Conservation (phyloP, 2,113 vertebrate genomes). For the Pangasianodon gigas region DNA sequence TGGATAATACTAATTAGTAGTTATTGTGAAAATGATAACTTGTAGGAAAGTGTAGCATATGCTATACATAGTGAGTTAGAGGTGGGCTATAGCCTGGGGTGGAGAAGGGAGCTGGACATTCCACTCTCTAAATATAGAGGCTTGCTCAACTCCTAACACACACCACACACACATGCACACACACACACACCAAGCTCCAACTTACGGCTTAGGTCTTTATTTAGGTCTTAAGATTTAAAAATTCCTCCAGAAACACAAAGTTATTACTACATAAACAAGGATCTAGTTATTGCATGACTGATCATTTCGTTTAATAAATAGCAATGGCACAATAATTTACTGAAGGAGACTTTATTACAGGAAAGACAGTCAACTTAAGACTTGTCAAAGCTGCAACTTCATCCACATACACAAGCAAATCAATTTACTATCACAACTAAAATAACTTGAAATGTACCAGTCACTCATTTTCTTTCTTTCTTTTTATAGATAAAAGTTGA, state of each 20-base stretch:
- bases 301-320: not conserved
- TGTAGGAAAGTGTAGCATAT: not conserved
- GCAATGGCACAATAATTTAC: not conserved
- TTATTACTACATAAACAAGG: not conserved
- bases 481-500: not conserved
- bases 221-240: not conserved
- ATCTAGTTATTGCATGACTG: not conserved
- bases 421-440: not conserved
- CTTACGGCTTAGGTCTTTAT: not conserved
- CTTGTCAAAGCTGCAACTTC: not conserved
- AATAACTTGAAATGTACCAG: not conserved
- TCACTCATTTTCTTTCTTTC: not conserved
- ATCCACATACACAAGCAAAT: not conserved
- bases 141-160: conserved; percentile 37
- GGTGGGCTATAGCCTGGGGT: not conserved
- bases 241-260: not conserved
- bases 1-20: not conserved
- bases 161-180: not conserved
- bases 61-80: conserved; percentile 15
- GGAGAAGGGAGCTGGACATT: conserved; percentile 43
- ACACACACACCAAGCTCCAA: conserved; percentile 11
- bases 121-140: conserved; percentile 60
- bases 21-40: not conserved
- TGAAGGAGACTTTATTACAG: not conserved
- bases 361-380: not conserved